Base-by-base conservation (phyloP, 2,888 invertebrate genomes). In the Nephrotoma flavescens region DNA sequence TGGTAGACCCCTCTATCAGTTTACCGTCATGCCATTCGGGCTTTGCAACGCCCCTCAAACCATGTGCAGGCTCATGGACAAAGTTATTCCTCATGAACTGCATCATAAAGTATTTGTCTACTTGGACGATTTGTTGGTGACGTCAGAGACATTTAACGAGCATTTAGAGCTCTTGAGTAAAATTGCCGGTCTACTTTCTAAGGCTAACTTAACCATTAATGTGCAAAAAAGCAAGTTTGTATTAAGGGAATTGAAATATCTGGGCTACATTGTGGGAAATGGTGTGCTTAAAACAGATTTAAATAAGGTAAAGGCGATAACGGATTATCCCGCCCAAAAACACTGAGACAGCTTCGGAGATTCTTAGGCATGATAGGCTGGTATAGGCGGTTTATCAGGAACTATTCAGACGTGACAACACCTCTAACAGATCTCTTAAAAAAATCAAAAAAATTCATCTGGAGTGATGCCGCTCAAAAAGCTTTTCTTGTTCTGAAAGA, bases 31-130 rank as follows among this genome's bases (percentile, higher is more conserved):
- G 31, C 31, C 31, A 31, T 31, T 31, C 31, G 31, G 31, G 31
- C 31, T 31, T 31, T 31, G 31, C 31, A 31, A 31, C 2, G 31
- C 31, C 31, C 31, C 31, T 31, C 31, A 87, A 7, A 90, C 57
- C 5, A 57, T 57, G 57, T 57, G 89, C 83, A 83, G 89, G 3
- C 84, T 89, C 12, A 87, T 31, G 31, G 31, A 31, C 31, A 31
- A 31, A 31, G 31, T 31, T 31, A 31, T 31, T 2, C 31, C 31
- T 89, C 57, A 57, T 57, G 12, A 57, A 4, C 57, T 57, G 2
- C 0, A 87, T 88, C 1, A 88, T 88, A 4, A 57, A 57, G 57
- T 57, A 11, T 57, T 57, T 4, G 57, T 57, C 0, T 9, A 57
- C 12, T 19, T 57, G 19, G 57, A 57, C 12, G 57, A 57, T 12